Evolutionary conservation across 2,888 invertebrate species (phyloP).

Genomic region (Agonopterix alstromeriana): DNA sequence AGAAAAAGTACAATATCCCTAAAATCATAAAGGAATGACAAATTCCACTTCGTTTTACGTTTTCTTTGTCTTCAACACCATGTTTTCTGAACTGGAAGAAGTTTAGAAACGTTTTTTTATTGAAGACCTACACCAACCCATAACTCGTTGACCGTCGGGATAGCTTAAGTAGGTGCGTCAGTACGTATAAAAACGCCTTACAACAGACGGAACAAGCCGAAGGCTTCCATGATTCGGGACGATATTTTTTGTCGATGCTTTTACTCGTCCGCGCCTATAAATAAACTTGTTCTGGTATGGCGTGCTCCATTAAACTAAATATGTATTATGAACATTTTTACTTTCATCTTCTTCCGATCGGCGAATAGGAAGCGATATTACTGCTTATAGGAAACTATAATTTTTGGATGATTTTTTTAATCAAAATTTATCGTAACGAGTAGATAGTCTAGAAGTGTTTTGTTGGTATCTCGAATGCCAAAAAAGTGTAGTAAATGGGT

Average conservation of each 20-base stretch:
- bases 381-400: neutral
- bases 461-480: neutral
- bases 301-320: constrained; percentile 18
- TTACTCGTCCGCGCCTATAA: constrained; percentile 45
- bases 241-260: constrained; percentile 52
- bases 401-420: too few species aligned
- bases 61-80: too few species aligned
- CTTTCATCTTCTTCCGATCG: constrained; percentile 30
- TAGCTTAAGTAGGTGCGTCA: constrained; percentile 29
- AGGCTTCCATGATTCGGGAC: constrained; percentile 58
- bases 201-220: constrained; percentile 39
- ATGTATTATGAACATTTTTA: constrained; percentile 14
- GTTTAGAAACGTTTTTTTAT: constrained; percentile 14
- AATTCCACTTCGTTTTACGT: too few species aligned
- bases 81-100: neutral
- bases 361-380: neutral
- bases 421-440: too few species aligned
- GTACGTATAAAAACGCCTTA: constrained; percentile 37
- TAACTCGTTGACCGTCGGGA: constrained; percentile 29
- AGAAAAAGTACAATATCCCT: too few species aligned
- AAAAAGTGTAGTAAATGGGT: constrained; percentile 24
- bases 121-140: constrained; percentile 56
- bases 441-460: too few species aligned
- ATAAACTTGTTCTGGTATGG: constrained; percentile 50
- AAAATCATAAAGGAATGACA: too few species aligned